Conservation (phyloP, 2,113 vertebrate species). For the Aythya baeri region DNA sequence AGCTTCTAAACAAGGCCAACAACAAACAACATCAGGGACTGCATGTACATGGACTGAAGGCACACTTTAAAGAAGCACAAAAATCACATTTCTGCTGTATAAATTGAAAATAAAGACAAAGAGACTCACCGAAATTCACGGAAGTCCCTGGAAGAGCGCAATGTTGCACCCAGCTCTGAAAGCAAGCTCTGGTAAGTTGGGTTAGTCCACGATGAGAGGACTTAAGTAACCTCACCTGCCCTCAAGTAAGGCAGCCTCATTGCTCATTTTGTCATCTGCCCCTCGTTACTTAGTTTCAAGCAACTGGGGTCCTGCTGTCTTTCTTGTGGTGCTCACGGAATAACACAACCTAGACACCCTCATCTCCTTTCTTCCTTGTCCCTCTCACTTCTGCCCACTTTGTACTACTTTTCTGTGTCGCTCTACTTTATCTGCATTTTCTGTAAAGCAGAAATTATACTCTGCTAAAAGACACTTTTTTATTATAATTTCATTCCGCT, state of each 20-base stretch:
- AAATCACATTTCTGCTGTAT: rapidly evolving
- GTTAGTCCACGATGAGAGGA: rapidly evolving
- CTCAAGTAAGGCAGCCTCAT: rapidly evolving
- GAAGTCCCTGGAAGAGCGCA: not conserved
- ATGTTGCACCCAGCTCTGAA: rapidly evolving
- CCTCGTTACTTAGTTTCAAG: not conserved
- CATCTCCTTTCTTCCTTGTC: not conserved
- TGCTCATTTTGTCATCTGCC: rapidly evolving
- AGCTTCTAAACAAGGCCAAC: not conserved
- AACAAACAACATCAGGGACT: rapidly evolving
- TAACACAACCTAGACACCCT: rapidly evolving
- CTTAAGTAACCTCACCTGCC: not conserved
- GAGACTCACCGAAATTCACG: not conserved
- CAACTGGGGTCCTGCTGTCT: rapidly evolving
- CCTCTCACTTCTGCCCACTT: rapidly evolving
- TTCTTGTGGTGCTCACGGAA: rapidly evolving
- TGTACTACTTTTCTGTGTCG: not conserved
- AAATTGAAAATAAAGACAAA: not conserved
- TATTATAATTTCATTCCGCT: constrained; percentile 15
- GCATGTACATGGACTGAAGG: rapidly evolving
- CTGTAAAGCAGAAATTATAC: not conserved
- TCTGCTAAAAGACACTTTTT: not conserved
- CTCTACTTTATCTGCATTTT: rapidly evolving
- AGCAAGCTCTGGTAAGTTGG: rapidly evolving
- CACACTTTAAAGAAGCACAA: rapidly evolving